A percentile compares a stretch with the other conserved stretches of the same genome.
phyloP scores from a whole-genome alignment of 2,888 invertebrate genomes.

The Rhorus exstirpatorius region DNA sequence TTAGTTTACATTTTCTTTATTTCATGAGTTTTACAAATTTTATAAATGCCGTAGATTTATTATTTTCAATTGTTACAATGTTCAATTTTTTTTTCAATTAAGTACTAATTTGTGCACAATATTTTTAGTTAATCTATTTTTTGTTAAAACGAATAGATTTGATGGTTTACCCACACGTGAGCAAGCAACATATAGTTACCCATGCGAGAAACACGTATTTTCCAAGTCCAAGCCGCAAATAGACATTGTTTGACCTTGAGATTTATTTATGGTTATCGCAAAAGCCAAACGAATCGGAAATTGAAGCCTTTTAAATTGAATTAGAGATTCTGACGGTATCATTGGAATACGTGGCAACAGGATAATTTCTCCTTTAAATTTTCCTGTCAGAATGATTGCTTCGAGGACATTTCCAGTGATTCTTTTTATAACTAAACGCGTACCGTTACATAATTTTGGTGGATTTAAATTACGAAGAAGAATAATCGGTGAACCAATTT shows the following conservation, averaged over 20 bases:
- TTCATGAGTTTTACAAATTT: too few relatives aligned
- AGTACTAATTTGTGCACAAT: too few relatives aligned
- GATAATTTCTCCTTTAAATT: too few relatives aligned
- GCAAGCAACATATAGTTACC: conserved; percentile 82
- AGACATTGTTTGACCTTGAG: conserved; percentile 70
- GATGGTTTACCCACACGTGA: conserved; percentile 73
- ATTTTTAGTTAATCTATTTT: too few relatives aligned
- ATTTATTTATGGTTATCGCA: conserved; percentile 63
- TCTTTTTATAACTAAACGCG: too few relatives aligned
- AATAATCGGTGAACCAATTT: conserved; percentile 73
- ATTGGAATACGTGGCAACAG: too few relatives aligned
- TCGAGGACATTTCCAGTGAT: conserved; percentile 70
- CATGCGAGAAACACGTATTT: conserved; percentile 80
- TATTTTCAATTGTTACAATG: too few relatives aligned
- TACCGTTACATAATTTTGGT: conserved; percentile 77
- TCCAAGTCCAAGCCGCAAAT: conserved; percentile 79
- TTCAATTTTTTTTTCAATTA: too few relatives aligned
- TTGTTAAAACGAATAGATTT: background rate
- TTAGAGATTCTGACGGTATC: too few relatives aligned
- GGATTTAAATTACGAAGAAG: conserved; percentile 78
- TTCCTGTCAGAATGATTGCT: too few relatives aligned
- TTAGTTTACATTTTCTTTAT: too few relatives aligned
- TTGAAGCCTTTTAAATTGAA: conserved; percentile 58
- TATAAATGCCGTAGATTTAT: too few relatives aligned
- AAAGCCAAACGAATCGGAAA: conserved; percentile 68